phyloP scores from a whole-genome alignment of 2,797 vertebrate species.

The Tiaroga cobitis region DNA sequence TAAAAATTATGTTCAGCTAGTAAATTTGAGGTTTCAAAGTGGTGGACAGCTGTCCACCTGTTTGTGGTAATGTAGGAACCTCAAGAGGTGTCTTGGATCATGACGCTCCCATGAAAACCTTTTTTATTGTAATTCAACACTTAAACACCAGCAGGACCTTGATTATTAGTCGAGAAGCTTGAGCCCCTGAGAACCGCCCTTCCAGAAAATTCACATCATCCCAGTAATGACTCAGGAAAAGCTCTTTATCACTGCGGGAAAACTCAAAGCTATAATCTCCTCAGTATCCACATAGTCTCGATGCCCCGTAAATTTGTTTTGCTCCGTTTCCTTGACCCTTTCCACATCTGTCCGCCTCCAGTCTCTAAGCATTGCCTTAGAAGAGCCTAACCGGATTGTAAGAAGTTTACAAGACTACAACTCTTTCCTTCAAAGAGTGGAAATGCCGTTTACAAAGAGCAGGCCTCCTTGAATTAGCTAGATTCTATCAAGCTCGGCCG shows the following conservation, averaged over 20 bases:
- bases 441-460: conserved; percentile 62
- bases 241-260: conserved; percentile 39
- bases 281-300: conserved; percentile 28
- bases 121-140: conserved; percentile 12
- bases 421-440: conserved; percentile 58
- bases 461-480: conserved; percentile 59
- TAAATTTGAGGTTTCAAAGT: neutral
- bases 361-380: conserved; percentile 42
- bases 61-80: neutral
- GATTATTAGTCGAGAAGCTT: conserved; percentile 19
- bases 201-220: conserved; percentile 44
- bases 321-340: conserved; percentile 32
- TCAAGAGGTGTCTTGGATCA: conserved; percentile 9
- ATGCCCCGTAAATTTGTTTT: conserved; percentile 50
- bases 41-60: neutral
- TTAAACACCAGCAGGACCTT: neutral
- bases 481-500: conserved; percentile 39
- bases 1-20: neutral
- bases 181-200: conserved; percentile 37
- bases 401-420: conserved; percentile 53
- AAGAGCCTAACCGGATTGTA: conserved; percentile 14
- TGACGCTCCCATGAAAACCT: neutral
- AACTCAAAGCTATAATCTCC: conserved; percentile 31
- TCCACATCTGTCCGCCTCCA: conserved; percentile 40
- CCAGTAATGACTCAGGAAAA: conserved; percentile 46